A percentile compares a stretch with the other conserved stretches of the same genome.
Conservation (phyloP, 2,888 invertebrate genomes). For the Pristionchus maxplancki region DNA sequence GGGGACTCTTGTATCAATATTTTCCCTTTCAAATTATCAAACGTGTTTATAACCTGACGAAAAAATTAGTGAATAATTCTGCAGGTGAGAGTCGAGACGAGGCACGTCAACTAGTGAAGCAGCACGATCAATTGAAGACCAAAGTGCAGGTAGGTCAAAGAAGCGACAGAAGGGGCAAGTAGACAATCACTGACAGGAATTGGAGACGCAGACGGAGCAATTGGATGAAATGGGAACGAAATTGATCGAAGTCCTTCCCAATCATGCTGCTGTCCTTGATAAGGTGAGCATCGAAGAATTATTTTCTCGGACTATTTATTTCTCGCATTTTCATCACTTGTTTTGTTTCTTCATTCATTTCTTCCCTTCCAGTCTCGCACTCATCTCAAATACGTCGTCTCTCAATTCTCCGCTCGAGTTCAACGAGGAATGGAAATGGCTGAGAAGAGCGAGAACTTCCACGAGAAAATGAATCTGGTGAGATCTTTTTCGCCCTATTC, state of each 20-base stretch:
- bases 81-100: slow-evolving; percentile 80
- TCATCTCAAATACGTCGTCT: slow-evolving; percentile 89
- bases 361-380: slow-evolving; percentile 83
- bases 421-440: slow-evolving; percentile 86
- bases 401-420: slow-evolving; percentile 86
- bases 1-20: no score
- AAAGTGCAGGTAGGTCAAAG: slow-evolving; percentile 83
- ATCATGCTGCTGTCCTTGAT: slow-evolving; percentile 83
- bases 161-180: neutral
- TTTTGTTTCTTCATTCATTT: neutral
- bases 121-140: slow-evolving; percentile 86
- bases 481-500: neutral
- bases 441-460: slow-evolving; percentile 86
- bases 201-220: slow-evolving; percentile 88
- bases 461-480: slow-evolving; percentile 84
- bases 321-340: neutral
- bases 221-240: slow-evolving; percentile 85
- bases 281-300: slow-evolving; percentile 53
- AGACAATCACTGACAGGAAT: slow-evolving; percentile 81
- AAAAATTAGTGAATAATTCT: no score
- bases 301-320: no score
- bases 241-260: slow-evolving; percentile 79
- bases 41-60: no score
- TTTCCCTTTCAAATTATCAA: no score
- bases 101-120: slow-evolving; percentile 85